Evolutionary conservation across 2,888 invertebrate species (phyloP).

Genomic region (Slavum lentiscoides): DNA sequence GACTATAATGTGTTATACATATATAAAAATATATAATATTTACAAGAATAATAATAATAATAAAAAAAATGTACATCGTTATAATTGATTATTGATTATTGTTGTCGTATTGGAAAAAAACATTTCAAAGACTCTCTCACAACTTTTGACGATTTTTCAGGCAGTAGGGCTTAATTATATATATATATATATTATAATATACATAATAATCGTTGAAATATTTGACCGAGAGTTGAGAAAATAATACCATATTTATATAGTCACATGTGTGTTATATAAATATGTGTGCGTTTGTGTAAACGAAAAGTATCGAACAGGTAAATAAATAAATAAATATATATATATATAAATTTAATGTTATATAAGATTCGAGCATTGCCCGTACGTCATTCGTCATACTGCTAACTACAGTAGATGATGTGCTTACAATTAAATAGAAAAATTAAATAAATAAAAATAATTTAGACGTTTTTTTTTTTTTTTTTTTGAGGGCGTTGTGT

Average conservation of each 20-base stretch:
- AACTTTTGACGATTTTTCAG: neutral
- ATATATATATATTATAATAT: neutral
- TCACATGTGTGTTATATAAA: neutral
- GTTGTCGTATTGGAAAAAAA: neutral
- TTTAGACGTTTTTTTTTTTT: neutral
- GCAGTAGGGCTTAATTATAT: neutral
- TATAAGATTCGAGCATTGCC: constrained; percentile 50
- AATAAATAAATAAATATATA: too few relatives aligned
- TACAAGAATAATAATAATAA: constrained; percentile 28
- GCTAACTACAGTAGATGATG: constrained; percentile 52
- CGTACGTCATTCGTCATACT: constrained; percentile 52
- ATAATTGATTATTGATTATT: too few relatives aligned
- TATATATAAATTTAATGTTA: neutral
- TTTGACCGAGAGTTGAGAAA: neutral
- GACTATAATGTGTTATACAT: constrained; percentile 5
- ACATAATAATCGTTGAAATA: neutral
- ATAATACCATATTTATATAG: neutral
- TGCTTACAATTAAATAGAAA: constrained; percentile 42
- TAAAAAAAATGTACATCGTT: constrained; percentile 37
- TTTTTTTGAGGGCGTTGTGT: too few relatives aligned
- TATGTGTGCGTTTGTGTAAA: neutral
- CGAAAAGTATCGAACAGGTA: neutral
- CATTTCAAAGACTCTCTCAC: neutral
- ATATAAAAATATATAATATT: constrained; percentile 38
- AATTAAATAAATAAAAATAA: neutral